A percentile compares a stretch with the other conserved stretches of the same genome.
phyloP scores from a whole-genome alignment of 2,113 vertebrate species.

The Bombycilla garrulus region DNA sequence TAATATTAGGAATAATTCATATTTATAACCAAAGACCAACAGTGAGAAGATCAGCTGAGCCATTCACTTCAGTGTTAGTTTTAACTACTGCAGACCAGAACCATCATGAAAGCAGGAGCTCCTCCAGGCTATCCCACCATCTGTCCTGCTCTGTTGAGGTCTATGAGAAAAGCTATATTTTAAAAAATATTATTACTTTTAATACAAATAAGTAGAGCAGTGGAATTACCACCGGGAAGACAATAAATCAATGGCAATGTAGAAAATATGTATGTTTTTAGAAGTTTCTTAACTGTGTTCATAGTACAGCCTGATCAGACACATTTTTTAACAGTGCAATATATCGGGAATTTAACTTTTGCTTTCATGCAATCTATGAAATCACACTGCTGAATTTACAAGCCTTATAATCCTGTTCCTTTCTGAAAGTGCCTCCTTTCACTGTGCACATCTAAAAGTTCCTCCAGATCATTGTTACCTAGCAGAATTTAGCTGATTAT shows the following conservation, averaged over 20 bases:
- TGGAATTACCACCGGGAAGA: not conserved
- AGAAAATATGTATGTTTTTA: rapidly evolving
- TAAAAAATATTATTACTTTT: not conserved
- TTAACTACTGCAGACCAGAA: not conserved
- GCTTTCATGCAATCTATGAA: not conserved
- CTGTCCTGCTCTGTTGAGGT: not conserved
- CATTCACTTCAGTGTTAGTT: not conserved
- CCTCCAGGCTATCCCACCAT: not conserved
- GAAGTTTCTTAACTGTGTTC: not conserved
- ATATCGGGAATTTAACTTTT: not conserved
- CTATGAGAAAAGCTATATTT: not conserved
- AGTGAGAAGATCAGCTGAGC: not conserved
- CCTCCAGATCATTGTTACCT: not conserved
- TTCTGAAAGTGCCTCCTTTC: not conserved
- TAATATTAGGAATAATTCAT: not conserved
- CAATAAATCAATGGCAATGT: not conserved
- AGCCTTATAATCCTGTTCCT: not conserved
- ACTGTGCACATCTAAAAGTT: not conserved
- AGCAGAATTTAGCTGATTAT: not conserved
- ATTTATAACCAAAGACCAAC: not conserved
- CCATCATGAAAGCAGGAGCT: not conserved
- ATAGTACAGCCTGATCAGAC: not conserved
- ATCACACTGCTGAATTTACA: not conserved
- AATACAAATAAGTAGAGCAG: not conserved
- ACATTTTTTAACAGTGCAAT: not conserved